These are phyloP conservation scores for Aphelinus certus DNA, from an alignment of 1,140 invertebrate genomes.

Conservation along the genomic window DNA sequence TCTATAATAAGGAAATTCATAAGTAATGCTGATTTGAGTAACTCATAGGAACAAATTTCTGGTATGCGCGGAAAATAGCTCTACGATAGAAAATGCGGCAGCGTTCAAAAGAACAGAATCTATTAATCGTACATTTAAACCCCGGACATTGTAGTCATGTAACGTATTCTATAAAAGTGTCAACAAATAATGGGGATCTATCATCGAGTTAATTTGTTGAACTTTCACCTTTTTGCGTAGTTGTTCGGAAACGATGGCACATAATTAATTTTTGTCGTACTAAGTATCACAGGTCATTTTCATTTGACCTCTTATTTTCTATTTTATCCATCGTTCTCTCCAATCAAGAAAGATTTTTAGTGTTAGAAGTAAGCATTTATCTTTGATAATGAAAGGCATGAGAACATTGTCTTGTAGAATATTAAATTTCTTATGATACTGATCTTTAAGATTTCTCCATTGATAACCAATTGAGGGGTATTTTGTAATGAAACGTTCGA, in stretches of 20 bases:
- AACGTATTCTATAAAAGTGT: background rate
- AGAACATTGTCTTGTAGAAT: background rate
- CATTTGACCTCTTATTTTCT: background rate
- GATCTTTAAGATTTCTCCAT: background rate
- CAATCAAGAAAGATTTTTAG: background rate
- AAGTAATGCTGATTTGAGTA: no score
- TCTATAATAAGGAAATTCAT: no score
- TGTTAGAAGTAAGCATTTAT: background rate
- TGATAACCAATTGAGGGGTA: background rate
- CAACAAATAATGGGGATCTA: background rate
- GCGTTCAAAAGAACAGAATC: background rate
- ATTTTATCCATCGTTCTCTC: background rate
- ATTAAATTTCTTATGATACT: slow-evolving; percentile 4
- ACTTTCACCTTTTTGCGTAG: slow-evolving; percentile 13
- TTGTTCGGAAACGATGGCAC: background rate
- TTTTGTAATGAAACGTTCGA: background rate
- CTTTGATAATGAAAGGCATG: slow-evolving; percentile 1
- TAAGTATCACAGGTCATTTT: background rate
- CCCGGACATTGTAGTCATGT: background rate
- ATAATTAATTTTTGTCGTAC: background rate
- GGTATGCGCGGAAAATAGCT: no score
- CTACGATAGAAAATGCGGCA: background rate
- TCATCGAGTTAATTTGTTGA: background rate
- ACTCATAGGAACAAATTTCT: background rate
- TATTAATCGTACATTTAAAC: background rate